phyloP scores from a whole-genome alignment of 2,797 vertebrate genomes.

The Tolypeutes matacus region DNA sequence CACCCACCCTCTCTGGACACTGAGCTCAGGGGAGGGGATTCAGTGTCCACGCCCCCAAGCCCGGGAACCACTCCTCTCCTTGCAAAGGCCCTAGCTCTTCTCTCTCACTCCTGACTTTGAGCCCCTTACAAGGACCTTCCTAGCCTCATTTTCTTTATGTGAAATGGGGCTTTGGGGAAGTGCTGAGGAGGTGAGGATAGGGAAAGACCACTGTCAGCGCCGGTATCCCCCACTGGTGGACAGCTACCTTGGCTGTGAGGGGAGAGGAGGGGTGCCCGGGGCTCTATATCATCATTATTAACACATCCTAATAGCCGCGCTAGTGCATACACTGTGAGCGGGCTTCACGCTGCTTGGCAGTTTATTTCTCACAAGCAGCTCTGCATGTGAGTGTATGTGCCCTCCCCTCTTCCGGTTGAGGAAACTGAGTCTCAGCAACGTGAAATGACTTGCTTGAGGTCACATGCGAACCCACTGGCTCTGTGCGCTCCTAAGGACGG shows the following conservation, averaged over 20 bases:
- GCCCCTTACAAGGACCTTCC: background rate
- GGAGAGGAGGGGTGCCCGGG: background rate
- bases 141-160: conserved; percentile 35
- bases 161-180: background rate
- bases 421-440: conserved; percentile 55
- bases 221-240: background rate
- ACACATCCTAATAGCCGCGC: background rate
- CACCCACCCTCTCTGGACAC: background rate
- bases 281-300: background rate
- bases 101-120: conserved; percentile 9
- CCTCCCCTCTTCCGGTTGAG: conserved; percentile 48
- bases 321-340: background rate
- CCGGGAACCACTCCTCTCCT: background rate
- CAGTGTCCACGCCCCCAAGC: background rate
- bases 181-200: background rate
- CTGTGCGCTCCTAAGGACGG: conserved; percentile 58
- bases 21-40: background rate
- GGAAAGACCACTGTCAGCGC: background rate
- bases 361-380: background rate
- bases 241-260: background rate
- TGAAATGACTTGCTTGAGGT: conserved; percentile 58
- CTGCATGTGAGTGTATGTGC: background rate
- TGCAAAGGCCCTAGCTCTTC: background rate
- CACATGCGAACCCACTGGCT: conserved; percentile 35
- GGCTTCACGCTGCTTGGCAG: background rate